Evolutionary conservation across 2,888 invertebrate genomes (phyloP).

Genomic region (Dexiosoma caninum): DNA sequence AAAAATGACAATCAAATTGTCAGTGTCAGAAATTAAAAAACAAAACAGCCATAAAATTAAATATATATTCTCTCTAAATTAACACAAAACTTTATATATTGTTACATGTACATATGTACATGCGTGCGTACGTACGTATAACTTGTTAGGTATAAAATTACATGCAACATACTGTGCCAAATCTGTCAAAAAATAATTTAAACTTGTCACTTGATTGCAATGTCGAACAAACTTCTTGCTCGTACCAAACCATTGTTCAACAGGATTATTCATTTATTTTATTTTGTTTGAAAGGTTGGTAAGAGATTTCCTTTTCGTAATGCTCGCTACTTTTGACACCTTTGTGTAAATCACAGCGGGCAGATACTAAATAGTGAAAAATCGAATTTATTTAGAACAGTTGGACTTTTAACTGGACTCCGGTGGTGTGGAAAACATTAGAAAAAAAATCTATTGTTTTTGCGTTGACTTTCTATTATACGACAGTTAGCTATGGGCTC

Average conservation of each 20-base stretch:
- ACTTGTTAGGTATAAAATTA: slow-evolving; percentile 30
- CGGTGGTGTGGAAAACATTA: slow-evolving; percentile 10
- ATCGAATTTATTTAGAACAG: slow-evolving; percentile 20
- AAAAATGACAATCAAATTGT: slow-evolving; percentile 53
- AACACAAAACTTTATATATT: slow-evolving; percentile 18
- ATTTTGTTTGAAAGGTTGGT: slow-evolving; percentile 33
- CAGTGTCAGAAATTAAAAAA: slow-evolving; percentile 36
- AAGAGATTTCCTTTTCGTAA: background rate
- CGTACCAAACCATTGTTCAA: slow-evolving; percentile 23
- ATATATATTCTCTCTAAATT: slow-evolving; percentile 27
- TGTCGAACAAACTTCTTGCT: slow-evolving; percentile 20
- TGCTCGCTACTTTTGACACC: slow-evolving; percentile 47
- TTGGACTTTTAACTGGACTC: slow-evolving; percentile 9
- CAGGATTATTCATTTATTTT: slow-evolving; percentile 5
- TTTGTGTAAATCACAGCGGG: slow-evolving; percentile 53
- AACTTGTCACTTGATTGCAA: slow-evolving; percentile 56
- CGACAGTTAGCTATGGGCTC: slow-evolving; percentile 42
- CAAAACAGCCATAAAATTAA: slow-evolving; percentile 51
- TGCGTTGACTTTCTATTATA: slow-evolving; percentile 44
- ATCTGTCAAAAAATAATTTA: slow-evolving; percentile 56
- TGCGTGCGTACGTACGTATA: background rate
- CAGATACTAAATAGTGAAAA: slow-evolving; percentile 28
- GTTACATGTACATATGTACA: background rate
- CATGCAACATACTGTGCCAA: slow-evolving; percentile 49
- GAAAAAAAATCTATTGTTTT: slow-evolving; percentile 21